A percentile compares a stretch with the other conserved stretches of the same genome.
phyloP scores from a whole-genome alignment of 2,797 vertebrate species.

The Erpetoichthys calabaricus region DNA sequence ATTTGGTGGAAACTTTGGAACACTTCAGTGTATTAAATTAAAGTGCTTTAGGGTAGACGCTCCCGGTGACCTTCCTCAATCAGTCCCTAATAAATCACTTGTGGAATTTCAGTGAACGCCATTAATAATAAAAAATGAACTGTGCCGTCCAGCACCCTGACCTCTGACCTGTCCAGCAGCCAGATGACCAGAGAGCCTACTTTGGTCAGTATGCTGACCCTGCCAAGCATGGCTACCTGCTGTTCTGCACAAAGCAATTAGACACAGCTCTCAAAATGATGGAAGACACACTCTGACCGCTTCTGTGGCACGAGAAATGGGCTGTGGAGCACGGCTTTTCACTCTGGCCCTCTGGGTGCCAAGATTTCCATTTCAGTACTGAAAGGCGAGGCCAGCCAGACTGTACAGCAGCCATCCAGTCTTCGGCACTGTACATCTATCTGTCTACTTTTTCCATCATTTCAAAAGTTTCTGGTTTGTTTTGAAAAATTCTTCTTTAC shows the following conservation, averaged over 20 bases:
- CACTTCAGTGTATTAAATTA: conserved; percentile 24
- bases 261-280: conserved; percentile 82
- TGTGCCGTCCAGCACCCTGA: conserved; percentile 63
- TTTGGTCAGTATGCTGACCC: conserved; percentile 45
- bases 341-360: conserved; percentile 11
- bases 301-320: conserved; percentile 20
- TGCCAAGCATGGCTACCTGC: conserved; percentile 79
- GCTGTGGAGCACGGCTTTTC: conserved; percentile 23
- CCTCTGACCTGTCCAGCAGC: conserved; percentile 63
- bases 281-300: conserved; percentile 67
- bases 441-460: too few species aligned
- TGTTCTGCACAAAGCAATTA: conserved; percentile 78
- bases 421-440: too few species aligned
- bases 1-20: conserved; percentile 16
- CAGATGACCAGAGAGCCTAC: conserved; percentile 49
- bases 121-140: conserved; percentile 58
- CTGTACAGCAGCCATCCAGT: too few species aligned
- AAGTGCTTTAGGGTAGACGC: conserved; percentile 18
- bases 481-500: too few species aligned
- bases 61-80: conserved; percentile 30
- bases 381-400: too few species aligned
- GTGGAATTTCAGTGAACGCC: conserved; percentile 28
- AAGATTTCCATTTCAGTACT: too few species aligned
- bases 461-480: too few species aligned
- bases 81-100: conserved; percentile 54